These are phyloP conservation scores for Patella caerulea DNA, from an alignment of 2,888 invertebrate species.

Conservation along the genomic window DNA sequence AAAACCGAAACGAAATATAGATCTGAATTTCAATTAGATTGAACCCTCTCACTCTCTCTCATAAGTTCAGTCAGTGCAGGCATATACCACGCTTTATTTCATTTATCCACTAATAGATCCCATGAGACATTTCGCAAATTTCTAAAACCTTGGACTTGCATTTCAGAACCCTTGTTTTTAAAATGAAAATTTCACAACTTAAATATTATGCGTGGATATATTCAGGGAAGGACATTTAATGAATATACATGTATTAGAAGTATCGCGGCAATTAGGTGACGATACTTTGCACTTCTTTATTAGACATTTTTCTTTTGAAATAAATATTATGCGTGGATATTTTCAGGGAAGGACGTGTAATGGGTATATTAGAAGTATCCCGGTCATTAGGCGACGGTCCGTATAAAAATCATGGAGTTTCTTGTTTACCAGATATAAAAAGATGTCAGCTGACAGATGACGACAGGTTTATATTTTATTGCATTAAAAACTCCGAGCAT, in stretches of 20 bases:
- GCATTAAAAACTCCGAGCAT: not conserved
- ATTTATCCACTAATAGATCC: too few relatives aligned
- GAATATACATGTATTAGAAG: conserved; percentile 72
- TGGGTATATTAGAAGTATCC: conserved; percentile 73
- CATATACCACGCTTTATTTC: too few relatives aligned
- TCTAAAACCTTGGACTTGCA: too few relatives aligned
- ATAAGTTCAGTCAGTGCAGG: too few relatives aligned
- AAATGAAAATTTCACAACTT: not conserved
- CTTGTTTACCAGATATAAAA: conserved; percentile 73
- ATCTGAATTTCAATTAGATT: too few relatives aligned
- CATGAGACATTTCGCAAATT: too few relatives aligned
- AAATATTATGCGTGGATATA: not conserved
- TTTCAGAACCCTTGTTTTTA: not conserved
- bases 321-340: not conserved
- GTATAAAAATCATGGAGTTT: conserved; percentile 74
- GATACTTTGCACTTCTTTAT: conserved; percentile 44
- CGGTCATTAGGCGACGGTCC: conserved; percentile 75
- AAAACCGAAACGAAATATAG: too few relatives aligned
- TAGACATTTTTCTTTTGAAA: not conserved
- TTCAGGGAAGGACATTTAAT: conserved; percentile 68
- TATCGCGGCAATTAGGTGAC: conserved; percentile 74
- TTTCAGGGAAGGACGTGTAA: conserved; percentile 67
- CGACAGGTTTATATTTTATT: conserved; percentile 67
- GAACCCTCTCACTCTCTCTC: too few relatives aligned
- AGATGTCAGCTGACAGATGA: conserved; percentile 72